Conservation (phyloP, 2,113 vertebrate genomes). For the Tetrax tetrax region DNA sequence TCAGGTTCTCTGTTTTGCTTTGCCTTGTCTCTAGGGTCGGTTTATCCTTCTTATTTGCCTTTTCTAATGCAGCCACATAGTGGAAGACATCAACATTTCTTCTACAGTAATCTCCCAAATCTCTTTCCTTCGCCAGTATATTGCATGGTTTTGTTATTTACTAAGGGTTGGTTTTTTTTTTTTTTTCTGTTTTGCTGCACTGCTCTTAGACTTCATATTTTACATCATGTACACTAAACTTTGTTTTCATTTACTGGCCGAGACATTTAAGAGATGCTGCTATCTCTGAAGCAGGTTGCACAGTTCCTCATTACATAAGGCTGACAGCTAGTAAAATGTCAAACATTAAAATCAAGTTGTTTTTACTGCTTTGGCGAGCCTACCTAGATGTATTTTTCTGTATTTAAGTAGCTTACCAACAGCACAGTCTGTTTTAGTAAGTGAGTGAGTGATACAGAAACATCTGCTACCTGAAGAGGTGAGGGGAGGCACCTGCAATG, state of each 20-base stretch:
- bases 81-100: slow-evolving; percentile 29
- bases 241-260: slow-evolving; percentile 14
- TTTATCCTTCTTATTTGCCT: slow-evolving; percentile 15
- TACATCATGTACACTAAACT: neutral
- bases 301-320: neutral
- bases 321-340: neutral
- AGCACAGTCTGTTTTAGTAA: neutral
- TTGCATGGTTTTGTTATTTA: neutral
- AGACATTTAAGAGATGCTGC: neutral
- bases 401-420: slow-evolving; percentile 31
- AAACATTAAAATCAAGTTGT: slow-evolving; percentile 32
- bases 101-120: slow-evolving; percentile 29
- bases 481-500: neutral
- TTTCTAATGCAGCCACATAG: neutral
- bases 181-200: neutral
- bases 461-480: neutral
- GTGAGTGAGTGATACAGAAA: neutral
- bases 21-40: slow-evolving; percentile 8
- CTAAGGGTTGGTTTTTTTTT: neutral
- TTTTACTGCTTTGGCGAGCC: slow-evolving; percentile 8
- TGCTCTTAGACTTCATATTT: slow-evolving; percentile 40
- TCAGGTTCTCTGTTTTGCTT: slow-evolving; percentile 12
- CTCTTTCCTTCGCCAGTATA: neutral
- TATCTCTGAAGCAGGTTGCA: neutral
- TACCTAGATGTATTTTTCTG: neutral